Evolutionary conservation across 2,113 vertebrate genomes (phyloP).

Genomic region (Triplophysa rosa): DNA sequence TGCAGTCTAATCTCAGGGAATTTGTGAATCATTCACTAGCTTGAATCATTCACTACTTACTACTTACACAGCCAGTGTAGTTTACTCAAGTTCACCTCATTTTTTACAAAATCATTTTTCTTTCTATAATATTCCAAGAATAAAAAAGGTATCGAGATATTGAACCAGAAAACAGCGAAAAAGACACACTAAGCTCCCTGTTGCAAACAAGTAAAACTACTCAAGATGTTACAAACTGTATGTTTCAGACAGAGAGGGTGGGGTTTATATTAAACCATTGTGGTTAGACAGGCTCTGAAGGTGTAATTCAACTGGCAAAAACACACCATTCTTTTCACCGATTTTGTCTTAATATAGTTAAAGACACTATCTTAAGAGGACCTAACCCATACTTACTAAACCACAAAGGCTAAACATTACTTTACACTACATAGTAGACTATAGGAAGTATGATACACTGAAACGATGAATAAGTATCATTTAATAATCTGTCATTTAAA

Average conservation of each 20-base stretch:
- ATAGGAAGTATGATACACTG: neutral
- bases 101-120: no score
- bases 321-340: conserved; percentile 6
- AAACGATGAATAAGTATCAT: neutral
- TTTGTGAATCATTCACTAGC: neutral
- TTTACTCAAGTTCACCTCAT: neutral
- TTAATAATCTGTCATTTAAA: neutral
- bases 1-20: neutral
- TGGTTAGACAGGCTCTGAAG: conserved; percentile 20
- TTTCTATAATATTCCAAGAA: no score
- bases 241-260: neutral
- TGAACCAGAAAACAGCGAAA: no score
- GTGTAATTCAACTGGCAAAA: neutral
- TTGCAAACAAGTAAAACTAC: neutral
- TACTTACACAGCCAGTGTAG: neutral
- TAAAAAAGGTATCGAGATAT: neutral
- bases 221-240: neutral
- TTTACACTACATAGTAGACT: neutral
- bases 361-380: neutral
- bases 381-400: neutral
- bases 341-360: neutral
- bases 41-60: neutral
- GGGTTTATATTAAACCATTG: neutral
- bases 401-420: no score
- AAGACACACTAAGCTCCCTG: neutral